phyloP scores from a whole-genome alignment of 2,888 invertebrate species.

The Xanthorhoe designata region DNA sequence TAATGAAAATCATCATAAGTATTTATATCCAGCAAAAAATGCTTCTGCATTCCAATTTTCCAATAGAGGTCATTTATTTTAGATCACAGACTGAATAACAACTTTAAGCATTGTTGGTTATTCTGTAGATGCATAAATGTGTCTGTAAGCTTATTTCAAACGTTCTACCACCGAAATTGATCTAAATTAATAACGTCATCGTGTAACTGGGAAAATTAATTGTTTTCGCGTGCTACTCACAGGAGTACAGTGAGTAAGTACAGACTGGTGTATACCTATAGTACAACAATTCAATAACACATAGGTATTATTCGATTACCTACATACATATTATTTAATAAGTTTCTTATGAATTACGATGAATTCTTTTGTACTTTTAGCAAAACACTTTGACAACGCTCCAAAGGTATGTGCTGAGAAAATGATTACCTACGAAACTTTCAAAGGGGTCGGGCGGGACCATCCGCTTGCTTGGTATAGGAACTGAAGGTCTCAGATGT shows the following conservation, averaged over 20 bases:
- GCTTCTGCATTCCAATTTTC: slow-evolving; percentile 19
- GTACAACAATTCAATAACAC: slow-evolving; percentile 14
- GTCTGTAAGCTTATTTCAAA: slow-evolving; percentile 10
- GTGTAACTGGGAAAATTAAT: slow-evolving; percentile 52
- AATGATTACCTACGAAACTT: slow-evolving; percentile 17
- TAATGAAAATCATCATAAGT: not conserved
- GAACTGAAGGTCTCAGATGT: slow-evolving; percentile 50
- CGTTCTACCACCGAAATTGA: slow-evolving; percentile 52
- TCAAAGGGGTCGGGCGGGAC: slow-evolving; percentile 10
- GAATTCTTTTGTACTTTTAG: too few species aligned
- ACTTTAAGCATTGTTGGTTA: not conserved
- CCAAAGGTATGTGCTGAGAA: not conserved
- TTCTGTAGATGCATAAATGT: not conserved
- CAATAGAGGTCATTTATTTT: slow-evolving; percentile 34
- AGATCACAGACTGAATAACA: slow-evolving; percentile 8
- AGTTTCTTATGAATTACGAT: not conserved
- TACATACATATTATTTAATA: slow-evolving; percentile 22
- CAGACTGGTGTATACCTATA: not conserved
- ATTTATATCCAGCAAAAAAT: not conserved
- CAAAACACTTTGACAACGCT: too few species aligned
- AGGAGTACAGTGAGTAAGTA: too few species aligned
- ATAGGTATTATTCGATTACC: too few species aligned
- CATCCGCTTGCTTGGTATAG: slow-evolving; percentile 24
- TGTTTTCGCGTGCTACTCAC: slow-evolving; percentile 49
- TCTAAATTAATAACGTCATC: slow-evolving; percentile 59